Percentiles rank a stretch among this genome's conserved stretches.
phyloP scores from a whole-genome alignment of 2,888 invertebrate genomes.

The Torymus texanus region DNA sequence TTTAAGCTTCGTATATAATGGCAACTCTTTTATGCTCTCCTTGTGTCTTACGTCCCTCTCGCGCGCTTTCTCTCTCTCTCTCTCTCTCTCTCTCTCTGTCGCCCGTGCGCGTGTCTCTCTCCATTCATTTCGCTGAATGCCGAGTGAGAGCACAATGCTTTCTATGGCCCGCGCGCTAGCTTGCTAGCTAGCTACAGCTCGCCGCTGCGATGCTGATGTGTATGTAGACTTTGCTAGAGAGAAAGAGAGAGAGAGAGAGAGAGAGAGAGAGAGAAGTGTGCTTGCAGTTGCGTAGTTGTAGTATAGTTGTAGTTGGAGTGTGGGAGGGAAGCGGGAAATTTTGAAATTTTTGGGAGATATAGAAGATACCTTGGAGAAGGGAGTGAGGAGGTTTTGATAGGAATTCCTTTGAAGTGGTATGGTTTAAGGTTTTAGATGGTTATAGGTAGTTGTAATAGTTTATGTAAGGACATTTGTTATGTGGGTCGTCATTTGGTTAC shows the following conservation, averaged over 20 bases:
- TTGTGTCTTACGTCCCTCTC: slow-evolving; percentile 70
- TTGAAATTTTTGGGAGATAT: slow-evolving; percentile 3
- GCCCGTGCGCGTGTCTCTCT: slow-evolving; percentile 15
- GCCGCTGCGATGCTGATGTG: background rate
- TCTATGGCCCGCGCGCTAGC: background rate
- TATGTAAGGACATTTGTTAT: too few relatives aligned
- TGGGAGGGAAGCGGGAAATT: slow-evolving; percentile 15
- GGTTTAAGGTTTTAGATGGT: too few relatives aligned
- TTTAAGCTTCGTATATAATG: slow-evolving; percentile 72
- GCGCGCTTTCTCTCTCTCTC: slow-evolving; percentile 15
- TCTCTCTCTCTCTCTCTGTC: slow-evolving; percentile 9
- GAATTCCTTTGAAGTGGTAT: too few relatives aligned
- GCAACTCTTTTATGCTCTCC: slow-evolving; percentile 73
- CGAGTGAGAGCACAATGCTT: slow-evolving; percentile 61
- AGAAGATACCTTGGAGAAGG: background rate
- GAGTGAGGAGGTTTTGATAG: too few relatives aligned
- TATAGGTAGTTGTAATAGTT: too few relatives aligned
- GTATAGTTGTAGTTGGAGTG: too few relatives aligned
- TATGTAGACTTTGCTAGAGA: background rate
- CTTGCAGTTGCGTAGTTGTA: background rate
- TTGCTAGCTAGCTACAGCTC: too few relatives aligned
- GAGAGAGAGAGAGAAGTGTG: slow-evolving; percentile 13
- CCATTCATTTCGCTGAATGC: slow-evolving; percentile 61
- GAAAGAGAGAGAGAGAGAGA: background rate
- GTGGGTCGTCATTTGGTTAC: too few relatives aligned